A percentile compares a stretch with the other conserved stretches of the same genome.
Conservation (phyloP, 37 sponge, comb jelly and placozoan genomes). For the Hormiphora californensis region DNA sequence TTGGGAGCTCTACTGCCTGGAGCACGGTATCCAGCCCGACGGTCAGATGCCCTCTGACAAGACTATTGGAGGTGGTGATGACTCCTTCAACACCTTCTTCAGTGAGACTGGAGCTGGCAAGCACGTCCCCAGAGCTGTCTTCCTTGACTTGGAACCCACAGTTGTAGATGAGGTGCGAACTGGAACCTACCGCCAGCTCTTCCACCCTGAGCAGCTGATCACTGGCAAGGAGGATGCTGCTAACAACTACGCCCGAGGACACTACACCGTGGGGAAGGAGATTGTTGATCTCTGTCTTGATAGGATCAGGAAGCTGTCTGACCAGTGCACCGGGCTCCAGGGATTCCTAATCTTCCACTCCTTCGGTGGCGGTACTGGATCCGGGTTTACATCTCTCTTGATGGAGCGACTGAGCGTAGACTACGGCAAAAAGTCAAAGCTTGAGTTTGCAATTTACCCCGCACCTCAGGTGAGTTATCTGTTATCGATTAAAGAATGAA, state of each 20-base stretch:
- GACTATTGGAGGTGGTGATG: slow-evolving; percentile 85
- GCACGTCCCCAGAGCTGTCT: slow-evolving; percentile 83
- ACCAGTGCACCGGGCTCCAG: slow-evolving; percentile 81
- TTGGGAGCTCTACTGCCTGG: slow-evolving; percentile 60
- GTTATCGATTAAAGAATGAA: neutral
- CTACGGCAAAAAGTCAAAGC: slow-evolving; percentile 93
- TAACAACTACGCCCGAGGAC: slow-evolving; percentile 78
- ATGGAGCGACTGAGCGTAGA: slow-evolving; percentile 91
- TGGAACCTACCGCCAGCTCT: slow-evolving; percentile 71
- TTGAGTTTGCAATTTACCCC: slow-evolving; percentile 94
- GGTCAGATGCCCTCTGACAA: slow-evolving; percentile 93
- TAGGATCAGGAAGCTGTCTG: slow-evolving; percentile 62
- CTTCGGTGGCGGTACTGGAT: slow-evolving; percentile 95
- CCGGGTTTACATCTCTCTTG: slow-evolving; percentile 88
- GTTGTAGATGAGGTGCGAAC: slow-evolving; percentile 73
- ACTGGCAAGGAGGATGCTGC: slow-evolving; percentile 75
- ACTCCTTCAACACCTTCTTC: slow-evolving; percentile 95
- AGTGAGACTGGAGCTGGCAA: slow-evolving; percentile 81
- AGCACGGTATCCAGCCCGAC: slow-evolving; percentile 84
- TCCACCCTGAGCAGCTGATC: slow-evolving; percentile 74
- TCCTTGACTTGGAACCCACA: slow-evolving; percentile 77
- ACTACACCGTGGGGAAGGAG: slow-evolving; percentile 71
- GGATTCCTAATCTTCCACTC: slow-evolving; percentile 88
- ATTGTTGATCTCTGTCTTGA: slow-evolving; percentile 63
- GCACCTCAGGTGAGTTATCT: slow-evolving; percentile 75